Evolutionary conservation across 2,888 invertebrate genomes (phyloP), one percentile per base, ranked within the genome.

Genomic region (Dendrolimus houi): DNA sequence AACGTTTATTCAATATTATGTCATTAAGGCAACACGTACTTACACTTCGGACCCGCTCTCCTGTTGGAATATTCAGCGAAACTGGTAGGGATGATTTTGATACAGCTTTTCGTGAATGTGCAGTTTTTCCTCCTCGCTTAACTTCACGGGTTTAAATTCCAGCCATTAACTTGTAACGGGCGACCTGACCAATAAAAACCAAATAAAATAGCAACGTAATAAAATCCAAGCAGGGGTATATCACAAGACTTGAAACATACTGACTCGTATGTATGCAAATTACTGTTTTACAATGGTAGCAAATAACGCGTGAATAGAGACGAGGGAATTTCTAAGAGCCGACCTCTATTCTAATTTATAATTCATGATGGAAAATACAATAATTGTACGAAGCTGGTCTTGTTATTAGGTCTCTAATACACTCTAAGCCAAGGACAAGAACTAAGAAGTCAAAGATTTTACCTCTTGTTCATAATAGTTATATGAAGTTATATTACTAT

Each of bases 221-320:
- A 74, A 73, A 80, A 75, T 69, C 71, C 64, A 66, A 60, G 66
- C 71, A 62, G 66, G 66, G 60, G 65, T 65, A 70, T 67, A 62
- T 69, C 66, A 64, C 62, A 64, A 60, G 62, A 59, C 64, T 64
- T 60, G 47, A 47, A 47, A 47, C 47, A 47, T 61, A 63, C 65
- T 68, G 64, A 64, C 68, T 71, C 73, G 71, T 74, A 70, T 74
- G 71, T 76, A 83, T 79, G 83, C 72, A 77, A 82, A 83, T 82
- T 72, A 72, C 67, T 68, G 68, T 67, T 79, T 76, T 72, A 75
- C 69, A 70, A 64, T 66, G 61, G 64, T 58, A 57, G 56, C 67
- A 64, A 64, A 69, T 60, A 59, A 61, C 56, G 62, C 63, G 61
- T 66, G 53, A 47, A 47, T 47, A 47, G 68, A 65, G 55, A 59